Conservation (phyloP, 2,888 invertebrate species). For the Rutpela maculata region DNA sequence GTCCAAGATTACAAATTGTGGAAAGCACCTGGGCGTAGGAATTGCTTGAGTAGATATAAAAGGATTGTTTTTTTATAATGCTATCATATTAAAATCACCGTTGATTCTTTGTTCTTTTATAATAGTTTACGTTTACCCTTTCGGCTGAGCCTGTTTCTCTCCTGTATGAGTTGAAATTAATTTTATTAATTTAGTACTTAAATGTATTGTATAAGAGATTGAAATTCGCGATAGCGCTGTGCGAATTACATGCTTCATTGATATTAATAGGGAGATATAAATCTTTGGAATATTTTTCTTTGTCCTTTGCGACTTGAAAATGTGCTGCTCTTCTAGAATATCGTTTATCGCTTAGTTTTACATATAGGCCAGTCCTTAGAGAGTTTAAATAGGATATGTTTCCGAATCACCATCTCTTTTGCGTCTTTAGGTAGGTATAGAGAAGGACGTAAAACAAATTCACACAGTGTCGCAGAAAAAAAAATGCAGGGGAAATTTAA, state of each 20-base stretch:
- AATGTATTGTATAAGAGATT: conserved; percentile 29
- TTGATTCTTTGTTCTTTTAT: conserved; percentile 20
- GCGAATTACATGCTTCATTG: conserved; percentile 33
- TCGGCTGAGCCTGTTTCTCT: not conserved
- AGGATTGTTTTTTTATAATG: conserved; percentile 11
- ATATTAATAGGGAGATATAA: conserved; percentile 9
- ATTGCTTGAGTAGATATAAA: not conserved
- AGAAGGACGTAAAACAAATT: no score
- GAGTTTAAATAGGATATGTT: no score
- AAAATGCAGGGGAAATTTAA: no score
- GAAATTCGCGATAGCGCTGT: conserved; percentile 11
- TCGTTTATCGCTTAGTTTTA: not conserved
- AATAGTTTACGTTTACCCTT: conserved; percentile 9
- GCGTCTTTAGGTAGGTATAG: no score
- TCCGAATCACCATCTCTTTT: no score
- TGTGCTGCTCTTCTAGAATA: not conserved
- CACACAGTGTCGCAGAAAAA: no score
- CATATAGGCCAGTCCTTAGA: no score
- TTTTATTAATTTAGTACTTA: conserved; percentile 26
- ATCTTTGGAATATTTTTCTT: conserved; percentile 2
- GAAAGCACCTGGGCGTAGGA: not conserved
- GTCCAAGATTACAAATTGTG: not conserved
- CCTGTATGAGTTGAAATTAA: conserved; percentile 12
- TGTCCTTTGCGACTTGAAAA: not conserved
- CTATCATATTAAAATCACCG: conserved; percentile 9